These are phyloP conservation scores for Trachelus iudaicus DNA, from an alignment of 2,888 invertebrate genomes.

Conservation along the genomic window DNA sequence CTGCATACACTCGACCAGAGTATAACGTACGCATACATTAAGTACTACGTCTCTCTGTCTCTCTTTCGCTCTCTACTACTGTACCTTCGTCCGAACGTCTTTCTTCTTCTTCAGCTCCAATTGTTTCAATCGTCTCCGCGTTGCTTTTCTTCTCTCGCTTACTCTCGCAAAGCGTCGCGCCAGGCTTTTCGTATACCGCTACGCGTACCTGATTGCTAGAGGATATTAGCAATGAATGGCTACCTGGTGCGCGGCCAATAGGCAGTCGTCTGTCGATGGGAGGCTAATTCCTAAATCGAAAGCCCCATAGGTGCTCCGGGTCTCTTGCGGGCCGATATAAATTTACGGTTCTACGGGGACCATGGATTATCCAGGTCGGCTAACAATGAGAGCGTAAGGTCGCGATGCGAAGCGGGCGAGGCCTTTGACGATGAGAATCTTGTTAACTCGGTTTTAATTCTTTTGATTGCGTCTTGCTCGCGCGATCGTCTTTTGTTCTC, in stretches of 20 bases:
- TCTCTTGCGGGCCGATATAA: slow-evolving; percentile 7
- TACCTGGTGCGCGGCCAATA: slow-evolving; percentile 20
- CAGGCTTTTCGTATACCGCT: background rate
- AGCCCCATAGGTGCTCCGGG: slow-evolving; percentile 17
- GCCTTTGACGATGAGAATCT: too few relatives aligned
- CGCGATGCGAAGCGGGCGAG: too few relatives aligned
- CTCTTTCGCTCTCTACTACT: too few relatives aligned
- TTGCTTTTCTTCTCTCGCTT: background rate
- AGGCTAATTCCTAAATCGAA: slow-evolving; percentile 25
- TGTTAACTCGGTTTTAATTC: too few relatives aligned
- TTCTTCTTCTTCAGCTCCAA: background rate
- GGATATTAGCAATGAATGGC: slow-evolving; percentile 29
- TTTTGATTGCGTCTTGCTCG: too few relatives aligned
- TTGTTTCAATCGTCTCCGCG: background rate
- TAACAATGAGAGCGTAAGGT: background rate
- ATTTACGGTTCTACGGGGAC: slow-evolving; percentile 1
- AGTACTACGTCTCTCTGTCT: too few relatives aligned
- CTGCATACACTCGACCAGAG: too few relatives aligned
- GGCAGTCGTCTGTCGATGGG: slow-evolving; percentile 25
- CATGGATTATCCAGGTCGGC: background rate
- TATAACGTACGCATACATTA: too few relatives aligned
- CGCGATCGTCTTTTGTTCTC: too few relatives aligned
- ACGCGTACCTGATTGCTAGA: background rate
- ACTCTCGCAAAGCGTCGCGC: background rate
- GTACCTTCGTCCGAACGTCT: background rate